phyloP scores from a whole-genome alignment of 2,888 invertebrate genomes.

The Gerosis bhagava region DNA sequence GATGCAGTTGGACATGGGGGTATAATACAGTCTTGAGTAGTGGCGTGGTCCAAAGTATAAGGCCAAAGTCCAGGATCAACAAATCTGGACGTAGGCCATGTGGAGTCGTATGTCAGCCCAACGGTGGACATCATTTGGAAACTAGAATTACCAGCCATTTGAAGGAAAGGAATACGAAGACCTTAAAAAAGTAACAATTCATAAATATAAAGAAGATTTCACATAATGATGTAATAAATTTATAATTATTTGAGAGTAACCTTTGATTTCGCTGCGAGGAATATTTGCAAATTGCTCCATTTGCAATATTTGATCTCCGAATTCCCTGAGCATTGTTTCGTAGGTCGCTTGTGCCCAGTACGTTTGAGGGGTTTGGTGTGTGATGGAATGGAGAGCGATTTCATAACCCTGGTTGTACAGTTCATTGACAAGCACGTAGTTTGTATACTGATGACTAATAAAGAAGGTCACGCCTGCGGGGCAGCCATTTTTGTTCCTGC shows the following conservation, averaged over 20 bases:
- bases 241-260: too few relatives aligned
- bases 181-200: conserved; percentile 58
- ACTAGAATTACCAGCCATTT: conserved; percentile 79
- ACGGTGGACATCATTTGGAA: conserved; percentile 78
- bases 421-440: conserved; percentile 84
- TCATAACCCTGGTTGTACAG: conserved; percentile 83
- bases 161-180: conserved; percentile 80
- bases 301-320: conserved; percentile 80
- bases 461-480: conserved; percentile 86
- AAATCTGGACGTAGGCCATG: conserved; percentile 78
- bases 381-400: conserved; percentile 87
- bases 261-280: conserved; percentile 57
- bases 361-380: conserved; percentile 74
- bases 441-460: conserved; percentile 88
- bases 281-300: conserved; percentile 80
- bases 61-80: conserved; percentile 83
- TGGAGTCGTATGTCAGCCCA: conserved; percentile 82
- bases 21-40: conserved; percentile 79
- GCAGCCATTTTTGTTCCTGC: conserved; percentile 85
- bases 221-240: too few relatives aligned
- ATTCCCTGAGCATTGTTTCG: conserved; percentile 76
- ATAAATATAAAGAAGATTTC: too few relatives aligned
- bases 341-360: conserved; percentile 83
- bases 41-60: conserved; percentile 84
- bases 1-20: conserved; percentile 81